Evolutionary conservation across 2,888 invertebrate genomes (phyloP).

Genomic region (Drosophila mayaguana): DNA sequence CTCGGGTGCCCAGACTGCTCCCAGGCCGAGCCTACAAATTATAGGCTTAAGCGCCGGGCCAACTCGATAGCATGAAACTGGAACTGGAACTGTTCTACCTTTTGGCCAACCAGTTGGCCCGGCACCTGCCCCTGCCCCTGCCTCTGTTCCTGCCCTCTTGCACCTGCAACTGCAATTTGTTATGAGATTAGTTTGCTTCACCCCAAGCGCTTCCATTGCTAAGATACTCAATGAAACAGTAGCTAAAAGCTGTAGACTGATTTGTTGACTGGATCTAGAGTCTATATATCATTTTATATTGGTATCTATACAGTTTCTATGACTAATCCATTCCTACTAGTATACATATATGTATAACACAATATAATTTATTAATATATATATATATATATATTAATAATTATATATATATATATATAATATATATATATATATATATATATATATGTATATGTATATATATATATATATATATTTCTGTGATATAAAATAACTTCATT

Average conservation of each 20-base stretch:
- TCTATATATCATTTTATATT: too few relatives aligned
- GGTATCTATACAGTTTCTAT: too few relatives aligned
- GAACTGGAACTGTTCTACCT: conserved; percentile 4
- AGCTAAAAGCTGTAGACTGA: neutral
- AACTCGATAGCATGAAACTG: conserved; percentile 3
- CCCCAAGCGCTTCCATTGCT: conserved; percentile 18
- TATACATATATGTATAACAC: too few relatives aligned
- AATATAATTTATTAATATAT: too few relatives aligned
- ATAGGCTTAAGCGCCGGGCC: conserved; percentile 52
- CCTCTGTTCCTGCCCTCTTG: neutral
- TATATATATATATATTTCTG: too few relatives aligned
- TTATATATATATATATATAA: too few relatives aligned
- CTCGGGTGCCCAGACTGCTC: conserved; percentile 2
- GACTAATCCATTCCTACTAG: too few relatives aligned
- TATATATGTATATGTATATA: too few relatives aligned
- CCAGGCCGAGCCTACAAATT: conserved; percentile 46
- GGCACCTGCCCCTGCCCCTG: neutral
- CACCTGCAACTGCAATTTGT: conserved; percentile 57
- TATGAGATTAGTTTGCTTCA: conserved; percentile 59
- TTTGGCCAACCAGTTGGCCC: neutral
- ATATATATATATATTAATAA: too few relatives aligned
- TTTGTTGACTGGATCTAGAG: too few relatives aligned
- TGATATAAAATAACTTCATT: too few relatives aligned
- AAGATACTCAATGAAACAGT: neutral
- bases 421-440: too few relatives aligned